These are phyloP conservation scores for Druceiella hillmani DNA, from an alignment of 2,888 invertebrate genomes.

Conservation along the genomic window DNA sequence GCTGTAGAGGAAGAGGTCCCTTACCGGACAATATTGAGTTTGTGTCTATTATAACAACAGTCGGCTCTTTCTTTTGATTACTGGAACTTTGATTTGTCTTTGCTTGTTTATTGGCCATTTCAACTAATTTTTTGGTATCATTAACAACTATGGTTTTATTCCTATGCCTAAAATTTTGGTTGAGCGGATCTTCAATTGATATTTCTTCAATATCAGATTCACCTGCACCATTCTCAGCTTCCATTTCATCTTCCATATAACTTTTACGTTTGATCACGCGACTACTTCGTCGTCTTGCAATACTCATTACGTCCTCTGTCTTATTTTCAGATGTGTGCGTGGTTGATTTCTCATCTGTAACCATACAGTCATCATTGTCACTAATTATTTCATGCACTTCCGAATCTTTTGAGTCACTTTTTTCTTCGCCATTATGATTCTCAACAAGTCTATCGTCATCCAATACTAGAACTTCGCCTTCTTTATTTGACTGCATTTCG, in stretches of 20 bases:
- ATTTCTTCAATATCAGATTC: slow-evolving; percentile 64
- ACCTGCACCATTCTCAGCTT: slow-evolving; percentile 47
- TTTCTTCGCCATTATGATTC: slow-evolving; percentile 30
- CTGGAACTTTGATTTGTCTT: slow-evolving; percentile 27
- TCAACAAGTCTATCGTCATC: slow-evolving; percentile 30
- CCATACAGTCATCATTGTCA: slow-evolving; percentile 44
- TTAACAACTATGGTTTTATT: slow-evolving; percentile 56
- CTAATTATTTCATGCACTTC: slow-evolving; percentile 42
- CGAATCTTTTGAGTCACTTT: slow-evolving; percentile 29
- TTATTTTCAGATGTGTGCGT: slow-evolving; percentile 28
- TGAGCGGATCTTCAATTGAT: slow-evolving; percentile 52
- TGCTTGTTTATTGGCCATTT: slow-evolving; percentile 57
- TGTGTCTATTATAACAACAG: slow-evolving; percentile 73
- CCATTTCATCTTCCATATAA: slow-evolving; percentile 47
- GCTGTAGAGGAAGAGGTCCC: slow-evolving; percentile 49
- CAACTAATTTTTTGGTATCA: slow-evolving; percentile 64
- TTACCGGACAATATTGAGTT: slow-evolving; percentile 63
- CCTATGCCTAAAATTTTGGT: slow-evolving; percentile 29
- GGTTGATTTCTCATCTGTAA: slow-evolving; percentile 44
- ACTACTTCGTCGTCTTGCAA: slow-evolving; percentile 49
- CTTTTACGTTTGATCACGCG: slow-evolving; percentile 55
- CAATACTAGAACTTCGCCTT: slow-evolving; percentile 30
- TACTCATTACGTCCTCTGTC: slow-evolving; percentile 25
- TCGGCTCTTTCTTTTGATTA: slow-evolving; percentile 61
- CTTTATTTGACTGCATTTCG: slow-evolving; percentile 30